These are phyloP conservation scores for Bathynomus jamesi DNA, from an alignment of 1,140 invertebrate genomes.

Conservation along the genomic window DNA sequence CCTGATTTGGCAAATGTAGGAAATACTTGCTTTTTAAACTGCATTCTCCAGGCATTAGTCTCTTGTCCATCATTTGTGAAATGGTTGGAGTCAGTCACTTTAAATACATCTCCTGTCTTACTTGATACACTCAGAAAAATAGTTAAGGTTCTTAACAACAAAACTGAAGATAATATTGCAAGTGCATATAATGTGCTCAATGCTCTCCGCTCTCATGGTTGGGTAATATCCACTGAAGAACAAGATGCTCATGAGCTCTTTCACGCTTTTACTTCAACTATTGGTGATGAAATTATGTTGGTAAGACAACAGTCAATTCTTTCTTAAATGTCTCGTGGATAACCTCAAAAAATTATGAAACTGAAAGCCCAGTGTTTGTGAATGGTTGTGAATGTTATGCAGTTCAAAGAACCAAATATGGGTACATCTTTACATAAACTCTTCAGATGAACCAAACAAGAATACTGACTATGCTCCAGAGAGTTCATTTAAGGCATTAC, in stretches of 20 bases:
- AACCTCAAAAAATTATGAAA: not conserved
- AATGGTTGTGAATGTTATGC: no score
- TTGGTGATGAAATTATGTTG: conserved; percentile 68
- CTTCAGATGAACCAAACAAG: no score
- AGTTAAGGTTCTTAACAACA: conserved; percentile 22
- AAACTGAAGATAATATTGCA: conserved; percentile 13
- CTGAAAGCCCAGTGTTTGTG: not conserved
- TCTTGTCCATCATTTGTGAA: conserved; percentile 64
- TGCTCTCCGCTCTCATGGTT: conserved; percentile 62
- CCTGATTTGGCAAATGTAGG: conserved; percentile 74
- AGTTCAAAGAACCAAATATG: no score
- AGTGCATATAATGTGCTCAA: conserved; percentile 38
- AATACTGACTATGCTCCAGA: no score
- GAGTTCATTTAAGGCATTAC: no score
- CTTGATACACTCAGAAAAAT: conserved; percentile 19
- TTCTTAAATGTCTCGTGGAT: conserved; percentile 21
- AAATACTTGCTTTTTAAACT: conserved; percentile 79
- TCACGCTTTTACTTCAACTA: conserved; percentile 71
- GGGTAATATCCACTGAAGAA: conserved; percentile 79
- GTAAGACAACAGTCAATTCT: conserved; percentile 28
- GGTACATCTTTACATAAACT: no score
- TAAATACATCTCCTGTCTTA: conserved; percentile 7
- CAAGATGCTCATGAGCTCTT: conserved; percentile 89
- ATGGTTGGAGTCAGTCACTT: conserved; percentile 53
- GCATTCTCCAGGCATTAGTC: conserved; percentile 70